Percentiles rank a stretch among this genome's conserved stretches.
phyloP scores from a whole-genome alignment of 1,140 invertebrate species.

The Neodiprion lecontei region DNA sequence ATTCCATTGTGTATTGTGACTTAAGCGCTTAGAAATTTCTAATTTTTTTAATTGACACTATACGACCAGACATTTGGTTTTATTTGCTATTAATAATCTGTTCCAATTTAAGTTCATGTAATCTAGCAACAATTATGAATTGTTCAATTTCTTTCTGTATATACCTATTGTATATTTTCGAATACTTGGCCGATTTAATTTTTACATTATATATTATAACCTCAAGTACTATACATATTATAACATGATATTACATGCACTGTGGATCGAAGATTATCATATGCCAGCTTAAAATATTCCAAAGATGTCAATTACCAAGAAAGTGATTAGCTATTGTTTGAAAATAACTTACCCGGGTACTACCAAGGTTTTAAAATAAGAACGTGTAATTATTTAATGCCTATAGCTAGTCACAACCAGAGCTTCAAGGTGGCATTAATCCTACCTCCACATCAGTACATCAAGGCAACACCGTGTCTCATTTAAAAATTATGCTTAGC shows the following conservation, averaged over 20 bases:
- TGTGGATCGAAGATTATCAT: not conserved
- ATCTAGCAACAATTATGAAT: not conserved
- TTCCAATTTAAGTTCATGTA: not conserved
- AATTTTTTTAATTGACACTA: not conserved
- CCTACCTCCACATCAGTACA: not conserved
- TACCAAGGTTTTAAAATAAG: too few species aligned
- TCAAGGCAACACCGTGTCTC: not conserved
- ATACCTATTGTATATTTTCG: not conserved
- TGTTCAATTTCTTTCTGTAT: too few species aligned
- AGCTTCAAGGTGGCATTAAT: not conserved
- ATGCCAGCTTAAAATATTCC: not conserved
- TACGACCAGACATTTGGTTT: not conserved
- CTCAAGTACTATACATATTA: not conserved
- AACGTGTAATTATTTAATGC: too few species aligned
- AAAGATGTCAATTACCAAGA: not conserved
- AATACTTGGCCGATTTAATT: not conserved
- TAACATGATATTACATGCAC: not conserved
- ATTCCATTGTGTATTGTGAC: not conserved
- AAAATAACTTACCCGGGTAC: not conserved
- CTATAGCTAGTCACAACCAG: not conserved
- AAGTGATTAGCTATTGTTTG: slow-evolving; percentile 1
- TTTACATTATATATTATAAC: not conserved
- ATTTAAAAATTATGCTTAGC: slow-evolving; percentile 3
- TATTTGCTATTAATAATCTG: not conserved
- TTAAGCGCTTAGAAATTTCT: not conserved